Base-by-base conservation (phyloP, 2,797 vertebrate genomes). In the Sebastes variabilis region DNA sequence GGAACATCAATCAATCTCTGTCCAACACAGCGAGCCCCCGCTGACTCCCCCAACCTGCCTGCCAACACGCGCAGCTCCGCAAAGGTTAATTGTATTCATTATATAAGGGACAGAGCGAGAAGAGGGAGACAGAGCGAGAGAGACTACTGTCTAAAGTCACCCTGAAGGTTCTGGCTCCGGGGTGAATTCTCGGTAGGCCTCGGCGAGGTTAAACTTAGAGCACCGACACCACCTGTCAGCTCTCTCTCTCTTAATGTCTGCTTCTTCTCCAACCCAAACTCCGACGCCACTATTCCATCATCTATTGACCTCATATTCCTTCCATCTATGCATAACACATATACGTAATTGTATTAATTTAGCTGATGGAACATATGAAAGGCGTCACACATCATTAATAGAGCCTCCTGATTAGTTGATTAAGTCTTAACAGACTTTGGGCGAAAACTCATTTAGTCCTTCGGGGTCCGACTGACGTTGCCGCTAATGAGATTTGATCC, bases 41-140 rank as follows among this genome's bases (percentile, higher is more conserved):
- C 91, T 73, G 83, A 88, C 90, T 87, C 88, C 85, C 89, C 76
- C 86, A 85, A 90, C 92, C 93, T 86, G 91, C 93, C 92, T 90
- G 92, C 93, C 87, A 87, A 77, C 73, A 66, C 59, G 69, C 81
- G 16, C 79, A 81, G 80, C 93, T 92, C 85, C 20, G 75, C 89
- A 94, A 96, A 96, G 95, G 95, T 96, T 96, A 96, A 96, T 95
- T 94, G 91, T 95, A 95, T 96, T 96, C 93, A 94, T 95, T 95
- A 95, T 92, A 93, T 92, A 92, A 87, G 85, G 88, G 85, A 91
- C 80, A 27, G 76, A 73, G 80, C 5, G 36, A 82, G n/a, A 60
- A 76, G 55, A 34, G 59, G 54, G 60, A 74, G 67, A 64, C 10
- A 14, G 75, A 74, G 73, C 34, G 36, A 27, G 71, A 32, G 61